A percentile compares a stretch with the other conserved stretches of the same genome.
phyloP scores from a whole-genome alignment of 2,888 invertebrate species.

The Platycheirus rosarum region DNA sequence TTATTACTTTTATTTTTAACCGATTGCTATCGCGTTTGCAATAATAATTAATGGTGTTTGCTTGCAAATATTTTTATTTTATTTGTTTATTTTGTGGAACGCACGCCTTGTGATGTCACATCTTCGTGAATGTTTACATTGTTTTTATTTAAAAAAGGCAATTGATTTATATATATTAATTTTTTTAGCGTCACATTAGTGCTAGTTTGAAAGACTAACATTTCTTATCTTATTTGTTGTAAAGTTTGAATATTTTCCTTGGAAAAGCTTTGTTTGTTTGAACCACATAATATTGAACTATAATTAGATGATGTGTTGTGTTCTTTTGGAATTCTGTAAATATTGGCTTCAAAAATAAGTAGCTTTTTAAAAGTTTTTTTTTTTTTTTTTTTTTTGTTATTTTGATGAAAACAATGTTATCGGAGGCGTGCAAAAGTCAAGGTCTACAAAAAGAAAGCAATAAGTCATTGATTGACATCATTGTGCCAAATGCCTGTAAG shows the following conservation, averaged over 20 bases:
- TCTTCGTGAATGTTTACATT: background rate
- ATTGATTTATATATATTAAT: background rate
- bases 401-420: background rate
- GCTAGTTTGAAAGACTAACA: background rate
- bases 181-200: background rate
- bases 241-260: too few relatives aligned
- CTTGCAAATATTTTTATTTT: too few relatives aligned
- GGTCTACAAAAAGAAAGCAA: background rate
- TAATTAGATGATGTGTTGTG: too few relatives aligned
- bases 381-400: too few relatives aligned
- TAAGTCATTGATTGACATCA: background rate
- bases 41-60: too few relatives aligned
- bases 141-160: background rate
- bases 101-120: background rate
- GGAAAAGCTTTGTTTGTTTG: too few relatives aligned
- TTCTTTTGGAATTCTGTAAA: too few relatives aligned
- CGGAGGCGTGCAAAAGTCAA: constrained; percentile 18
- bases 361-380: too few relatives aligned
- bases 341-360: too few relatives aligned
- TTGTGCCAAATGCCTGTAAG: constrained; percentile 4
- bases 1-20: background rate
- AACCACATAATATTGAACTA: too few relatives aligned
- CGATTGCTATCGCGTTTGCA: background rate
- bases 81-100: background rate
- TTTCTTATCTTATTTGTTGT: too few relatives aligned